Percentiles rank a stretch among this genome's conserved stretches.
Conservation (phyloP, 2,797 vertebrate species). For the Acipenser oxyrinchus region DNA sequence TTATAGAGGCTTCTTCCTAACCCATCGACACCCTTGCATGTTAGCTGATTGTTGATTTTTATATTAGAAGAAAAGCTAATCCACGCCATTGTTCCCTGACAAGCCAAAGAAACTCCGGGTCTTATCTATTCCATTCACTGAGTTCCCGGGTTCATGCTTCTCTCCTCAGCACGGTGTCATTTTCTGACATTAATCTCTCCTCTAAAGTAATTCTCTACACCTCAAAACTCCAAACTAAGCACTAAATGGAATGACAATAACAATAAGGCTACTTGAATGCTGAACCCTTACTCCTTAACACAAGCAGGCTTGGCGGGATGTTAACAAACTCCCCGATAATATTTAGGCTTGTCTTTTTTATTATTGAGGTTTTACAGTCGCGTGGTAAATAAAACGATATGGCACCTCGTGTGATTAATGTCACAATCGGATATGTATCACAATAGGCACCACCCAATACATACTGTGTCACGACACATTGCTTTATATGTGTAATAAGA, state of each 20-base stretch:
- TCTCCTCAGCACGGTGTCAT: conserved; percentile 13
- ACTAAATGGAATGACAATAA: conserved; percentile 18
- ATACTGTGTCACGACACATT: too few relatives aligned
- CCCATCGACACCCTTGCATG: conserved; percentile 7
- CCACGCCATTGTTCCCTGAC: conserved; percentile 4
- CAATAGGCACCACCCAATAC: too few relatives aligned
- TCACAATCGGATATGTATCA: too few relatives aligned
- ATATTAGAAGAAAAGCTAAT: conserved; percentile 13
- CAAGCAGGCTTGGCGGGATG: background rate
- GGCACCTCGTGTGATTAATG: too few relatives aligned
- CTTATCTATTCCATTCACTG: conserved; percentile 16
- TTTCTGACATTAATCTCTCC: conserved; percentile 25
- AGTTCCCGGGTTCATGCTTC: conserved; percentile 8
- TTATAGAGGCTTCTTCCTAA: conserved; percentile 5
- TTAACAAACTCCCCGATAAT: background rate
- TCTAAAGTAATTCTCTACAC: conserved; percentile 19
- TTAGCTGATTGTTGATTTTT: conserved; percentile 8
- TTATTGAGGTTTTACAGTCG: too few relatives aligned
- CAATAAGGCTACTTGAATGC: conserved; percentile 14
- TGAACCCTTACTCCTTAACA: conserved; percentile 8
- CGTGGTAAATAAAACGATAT: too few relatives aligned
- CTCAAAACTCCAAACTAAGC: conserved; percentile 16
- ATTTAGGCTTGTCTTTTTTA: too few relatives aligned
- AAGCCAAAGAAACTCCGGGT: conserved; percentile 5
- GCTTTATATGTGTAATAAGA: too few relatives aligned